Base-by-base conservation (phyloP, 2,888 invertebrate species). In the Agriotes lineatus region DNA sequence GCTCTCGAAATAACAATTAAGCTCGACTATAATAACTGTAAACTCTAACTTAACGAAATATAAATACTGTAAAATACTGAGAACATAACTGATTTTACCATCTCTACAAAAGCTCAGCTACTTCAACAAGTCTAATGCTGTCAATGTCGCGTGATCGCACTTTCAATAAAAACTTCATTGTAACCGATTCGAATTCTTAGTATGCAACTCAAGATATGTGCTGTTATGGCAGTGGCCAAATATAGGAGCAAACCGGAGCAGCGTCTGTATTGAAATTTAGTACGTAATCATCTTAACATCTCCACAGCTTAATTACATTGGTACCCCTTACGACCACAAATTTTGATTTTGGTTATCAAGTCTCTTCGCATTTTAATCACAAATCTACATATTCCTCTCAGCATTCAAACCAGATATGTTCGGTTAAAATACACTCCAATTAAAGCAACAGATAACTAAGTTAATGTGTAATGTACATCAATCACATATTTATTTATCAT, bases 181-280 rank as follows among this genome's bases (percentile, higher is more conserved):
- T 33, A 62, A 68, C 35, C 37, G 16, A 69, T 25, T 52, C 14
- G 37, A 54, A 64, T 52, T 69, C 50, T 62, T 63, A 18, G 3
- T 25, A 61, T 52, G 68, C 68, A 69, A 69, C 58, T 64, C 30
- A 71, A 63, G 70, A 72, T 70, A 72, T 72, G 72, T 72, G 72
- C 68, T 61, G 56, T 60, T 66, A 69, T 78, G 83, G 83, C 83
- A 82, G 83, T 83, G 82, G 82, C 82, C 81, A 81, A 81, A 77
- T 74, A 56, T 67, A 63, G 68, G 70, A 73, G 66, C 60, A 72
- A 73, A 72, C 25, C 25, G 25, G 25, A 25, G 25, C 25, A 67
- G 76, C 72, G 67, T 77, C 82, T 84, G 83, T 83, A 84, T 82
- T 83, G 83, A 83, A 84, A 83, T 82, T 82, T 81, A 82, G 44